A percentile compares a stretch with the other conserved stretches of the same genome.
These are phyloP conservation scores for Sclerurus mexicanus DNA, from an alignment of 2,113 vertebrate genomes.

Conservation along the genomic window DNA sequence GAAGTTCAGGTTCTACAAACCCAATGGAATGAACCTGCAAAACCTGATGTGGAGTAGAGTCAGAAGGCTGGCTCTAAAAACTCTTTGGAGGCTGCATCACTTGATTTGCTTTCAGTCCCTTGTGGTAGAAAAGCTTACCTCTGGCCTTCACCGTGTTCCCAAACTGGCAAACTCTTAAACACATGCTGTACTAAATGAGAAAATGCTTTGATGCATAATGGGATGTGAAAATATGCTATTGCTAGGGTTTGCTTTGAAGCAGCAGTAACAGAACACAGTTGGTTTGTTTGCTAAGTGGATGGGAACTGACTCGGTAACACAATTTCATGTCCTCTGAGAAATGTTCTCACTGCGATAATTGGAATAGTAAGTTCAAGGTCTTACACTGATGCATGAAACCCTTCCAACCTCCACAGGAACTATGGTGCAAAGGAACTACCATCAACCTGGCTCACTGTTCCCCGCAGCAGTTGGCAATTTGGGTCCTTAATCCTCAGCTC, in stretches of 20 bases:
- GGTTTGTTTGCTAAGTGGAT: background rate
- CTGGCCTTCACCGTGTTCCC: background rate
- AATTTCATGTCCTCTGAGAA: background rate
- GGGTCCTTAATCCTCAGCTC: background rate
- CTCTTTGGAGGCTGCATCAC: background rate
- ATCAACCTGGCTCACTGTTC: background rate
- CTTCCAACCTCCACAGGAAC: background rate
- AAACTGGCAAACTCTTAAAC: background rate
- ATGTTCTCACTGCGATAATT: background rate
- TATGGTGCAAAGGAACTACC: rapidly evolving
- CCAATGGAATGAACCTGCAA: background rate
- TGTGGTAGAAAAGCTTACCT: background rate
- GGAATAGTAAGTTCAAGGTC: background rate
- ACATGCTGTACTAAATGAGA: background rate
- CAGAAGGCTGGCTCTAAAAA: background rate
- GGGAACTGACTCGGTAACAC: background rate
- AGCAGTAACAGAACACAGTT: background rate
- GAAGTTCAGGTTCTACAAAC: background rate
- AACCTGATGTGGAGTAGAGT: background rate
- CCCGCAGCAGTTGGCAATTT: background rate
- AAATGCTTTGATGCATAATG: background rate
- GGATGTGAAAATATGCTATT: background rate
- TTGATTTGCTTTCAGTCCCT: background rate
- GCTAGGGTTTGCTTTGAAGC: background rate
- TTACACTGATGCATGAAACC: background rate